phyloP scores from a whole-genome alignment of 2,113 vertebrate species.

The Forbesichthys papilliferus region DNA sequence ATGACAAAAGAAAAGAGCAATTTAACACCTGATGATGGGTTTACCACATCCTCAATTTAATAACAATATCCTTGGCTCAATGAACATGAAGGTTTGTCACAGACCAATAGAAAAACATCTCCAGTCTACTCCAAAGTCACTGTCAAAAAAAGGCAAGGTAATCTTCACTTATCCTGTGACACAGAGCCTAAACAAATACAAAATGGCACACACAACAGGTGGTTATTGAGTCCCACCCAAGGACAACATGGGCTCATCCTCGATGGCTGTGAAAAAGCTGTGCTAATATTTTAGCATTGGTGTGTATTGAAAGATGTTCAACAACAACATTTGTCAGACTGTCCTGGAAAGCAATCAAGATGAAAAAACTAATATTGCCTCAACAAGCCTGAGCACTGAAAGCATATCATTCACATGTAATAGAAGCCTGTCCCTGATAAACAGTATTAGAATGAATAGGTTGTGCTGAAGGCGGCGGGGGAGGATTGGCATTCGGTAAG shows the following conservation, averaged over 20 bases:
- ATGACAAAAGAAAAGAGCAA: no score
- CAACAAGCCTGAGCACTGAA: neutral
- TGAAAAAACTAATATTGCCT: conserved; percentile 30
- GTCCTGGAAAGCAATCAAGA: conserved; percentile 16
- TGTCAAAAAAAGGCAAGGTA: conserved; percentile 22
- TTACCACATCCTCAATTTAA: no score
- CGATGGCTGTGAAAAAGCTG: conserved; percentile 12
- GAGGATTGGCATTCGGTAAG: neutral
- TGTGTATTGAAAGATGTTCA: conserved; percentile 24
- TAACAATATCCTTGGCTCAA: no score
- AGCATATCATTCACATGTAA: conserved; percentile 9
- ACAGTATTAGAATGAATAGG: conserved; percentile 33
- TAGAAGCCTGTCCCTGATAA: conserved; percentile 19
- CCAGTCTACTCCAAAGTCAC: conserved; percentile 8
- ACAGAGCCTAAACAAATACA: conserved; percentile 26
- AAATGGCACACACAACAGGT: neutral
- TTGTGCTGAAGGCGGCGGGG: neutral
- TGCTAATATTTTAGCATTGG: conserved; percentile 35
- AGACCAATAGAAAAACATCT: neutral
- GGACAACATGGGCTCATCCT: conserved; percentile 10
- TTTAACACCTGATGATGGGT: no score
- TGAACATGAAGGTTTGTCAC: no score
- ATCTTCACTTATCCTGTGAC: conserved; percentile 13
- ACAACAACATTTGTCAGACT: conserved; percentile 15
- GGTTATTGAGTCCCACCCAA: conserved; percentile 18